phyloP scores from a whole-genome alignment of 2,113 vertebrate genomes.

The Marcusenius ussheri region DNA sequence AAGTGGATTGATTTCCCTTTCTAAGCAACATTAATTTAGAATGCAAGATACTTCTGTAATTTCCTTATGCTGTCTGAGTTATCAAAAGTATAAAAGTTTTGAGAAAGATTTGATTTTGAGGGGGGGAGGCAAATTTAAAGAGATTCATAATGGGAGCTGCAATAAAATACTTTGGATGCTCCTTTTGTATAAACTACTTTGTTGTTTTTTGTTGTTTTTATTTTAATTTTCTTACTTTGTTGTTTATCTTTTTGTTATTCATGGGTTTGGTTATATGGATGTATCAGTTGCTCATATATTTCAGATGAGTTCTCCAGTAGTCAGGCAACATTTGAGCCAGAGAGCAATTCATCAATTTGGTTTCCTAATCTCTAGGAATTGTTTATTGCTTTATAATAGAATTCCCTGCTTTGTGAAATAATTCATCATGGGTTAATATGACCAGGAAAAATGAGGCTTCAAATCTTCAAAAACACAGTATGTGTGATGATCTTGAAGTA shows the following conservation, averaged over 20 bases:
- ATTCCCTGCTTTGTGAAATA: neutral
- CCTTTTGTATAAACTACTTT: neutral
- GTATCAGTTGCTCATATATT: neutral
- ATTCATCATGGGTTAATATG: neutral
- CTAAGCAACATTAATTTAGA: constrained; percentile 11
- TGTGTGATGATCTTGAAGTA: neutral
- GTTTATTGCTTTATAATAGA: neutral
- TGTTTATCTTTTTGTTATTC: neutral
- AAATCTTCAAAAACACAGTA: neutral
- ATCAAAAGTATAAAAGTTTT: neutral
- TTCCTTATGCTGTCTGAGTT: neutral
- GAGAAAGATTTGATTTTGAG: neutral
- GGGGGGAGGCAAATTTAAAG: neutral
- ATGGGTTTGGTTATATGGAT: neutral
- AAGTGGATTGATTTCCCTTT: constrained; percentile 27
- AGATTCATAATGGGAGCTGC: neutral
- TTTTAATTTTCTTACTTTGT: neutral
- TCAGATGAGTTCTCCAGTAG: neutral
- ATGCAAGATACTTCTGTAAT: constrained; percentile 25
- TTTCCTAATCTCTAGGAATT: neutral
- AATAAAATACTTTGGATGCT: constrained; percentile 10
- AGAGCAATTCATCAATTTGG: neutral
- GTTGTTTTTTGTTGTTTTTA: neutral
- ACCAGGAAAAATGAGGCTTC: neutral
- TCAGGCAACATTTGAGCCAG: neutral